Percentiles rank a stretch among this genome's conserved stretches.
Evolutionary conservation across 1,140 invertebrate genomes (phyloP).

Genomic region (Ruditapes philippinarum): DNA sequence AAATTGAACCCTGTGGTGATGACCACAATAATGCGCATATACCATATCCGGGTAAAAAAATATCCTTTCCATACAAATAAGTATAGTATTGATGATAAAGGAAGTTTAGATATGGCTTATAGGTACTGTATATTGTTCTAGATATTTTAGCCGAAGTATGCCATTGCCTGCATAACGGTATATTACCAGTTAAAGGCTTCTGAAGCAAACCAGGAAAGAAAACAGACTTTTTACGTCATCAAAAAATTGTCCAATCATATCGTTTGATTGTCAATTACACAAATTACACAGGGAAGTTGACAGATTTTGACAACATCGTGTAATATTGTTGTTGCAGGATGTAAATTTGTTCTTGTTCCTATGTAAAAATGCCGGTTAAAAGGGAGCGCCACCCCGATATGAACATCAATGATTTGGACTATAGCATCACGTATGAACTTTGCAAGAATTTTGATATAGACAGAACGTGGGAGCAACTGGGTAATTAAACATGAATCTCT

Average conservation of each 20-base stretch:
- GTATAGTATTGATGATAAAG: no score
- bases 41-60: no score
- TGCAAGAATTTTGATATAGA: conserved; percentile 67
- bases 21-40: no score
- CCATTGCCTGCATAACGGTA: no score
- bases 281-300: conserved; percentile 26
- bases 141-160: no score
- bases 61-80: no score
- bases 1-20: no score
- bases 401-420: conserved; percentile 56
- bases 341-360: background rate
- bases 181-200: background rate
- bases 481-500: no score
- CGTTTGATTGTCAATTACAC: background rate
- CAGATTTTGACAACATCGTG: conserved; percentile 6
- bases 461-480: conserved; percentile 69
- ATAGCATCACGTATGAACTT: conserved; percentile 60
- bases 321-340: background rate
- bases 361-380: conserved; percentile 30
- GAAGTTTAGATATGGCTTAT: no score
- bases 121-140: no score
- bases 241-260: conserved; percentile 44
- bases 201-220: background rate
- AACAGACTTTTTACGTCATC: background rate
- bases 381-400: conserved; percentile 40